These are phyloP conservation scores for Triplophysa rosa DNA, from an alignment of 2,113 vertebrate genomes.

Conservation along the genomic window DNA sequence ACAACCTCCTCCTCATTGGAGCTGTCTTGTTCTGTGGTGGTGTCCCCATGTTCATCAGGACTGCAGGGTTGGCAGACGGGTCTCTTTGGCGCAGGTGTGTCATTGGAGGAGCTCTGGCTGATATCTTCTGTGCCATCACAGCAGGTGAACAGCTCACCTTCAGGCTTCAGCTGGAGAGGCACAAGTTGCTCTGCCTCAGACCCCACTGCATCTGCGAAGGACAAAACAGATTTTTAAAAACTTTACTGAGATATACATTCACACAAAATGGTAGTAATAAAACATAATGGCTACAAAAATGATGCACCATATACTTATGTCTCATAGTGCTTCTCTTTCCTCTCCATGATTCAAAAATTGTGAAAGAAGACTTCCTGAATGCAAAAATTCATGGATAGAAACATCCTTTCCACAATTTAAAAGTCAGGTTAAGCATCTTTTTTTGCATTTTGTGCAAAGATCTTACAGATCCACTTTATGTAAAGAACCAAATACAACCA, in stretches of 20 bases:
- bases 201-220: slow-evolving; percentile 53
- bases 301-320: not conserved
- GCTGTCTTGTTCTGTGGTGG: slow-evolving; percentile 36
- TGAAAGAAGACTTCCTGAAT: not conserved
- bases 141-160: slow-evolving; percentile 68
- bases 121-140: slow-evolving; percentile 68
- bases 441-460: too few species aligned
- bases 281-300: not conserved
- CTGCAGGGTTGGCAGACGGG: slow-evolving; percentile 70
- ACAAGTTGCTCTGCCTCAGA: slow-evolving; percentile 68
- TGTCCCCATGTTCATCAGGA: slow-evolving; percentile 23
- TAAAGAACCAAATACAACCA: not conserved
- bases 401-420: not conserved
- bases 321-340: not conserved
- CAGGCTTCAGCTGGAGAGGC: slow-evolving; percentile 67
- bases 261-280: not conserved
- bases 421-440: too few species aligned
- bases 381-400: not conserved
- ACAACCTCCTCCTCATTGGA: slow-evolving; percentile 39
- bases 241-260: not conserved
- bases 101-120: slow-evolving; percentile 74
- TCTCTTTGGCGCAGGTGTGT: slow-evolving; percentile 75
- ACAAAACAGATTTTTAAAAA: not conserved
- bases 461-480: not conserved
- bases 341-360: not conserved